phyloP scores from a whole-genome alignment of 2,888 invertebrate genomes.

The Bimastos eiseni region DNA sequence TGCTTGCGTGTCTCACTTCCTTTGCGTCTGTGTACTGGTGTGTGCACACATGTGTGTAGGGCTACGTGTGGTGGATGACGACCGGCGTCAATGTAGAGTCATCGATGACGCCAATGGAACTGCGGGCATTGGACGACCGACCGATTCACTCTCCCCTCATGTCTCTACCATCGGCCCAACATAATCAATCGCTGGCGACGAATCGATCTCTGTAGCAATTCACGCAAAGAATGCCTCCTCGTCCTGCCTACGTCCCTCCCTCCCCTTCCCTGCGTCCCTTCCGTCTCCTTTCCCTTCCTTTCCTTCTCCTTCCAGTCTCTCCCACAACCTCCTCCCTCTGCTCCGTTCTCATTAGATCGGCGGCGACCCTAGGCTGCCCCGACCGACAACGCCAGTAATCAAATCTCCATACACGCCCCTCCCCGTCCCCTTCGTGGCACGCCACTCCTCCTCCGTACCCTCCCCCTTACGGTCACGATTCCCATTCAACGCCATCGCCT shows the following conservation, averaged over 20 bases:
- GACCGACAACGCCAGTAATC: conserved; percentile 17
- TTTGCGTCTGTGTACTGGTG: background rate
- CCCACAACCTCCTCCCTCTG: background rate
- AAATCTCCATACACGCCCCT: background rate
- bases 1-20: background rate
- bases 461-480: background rate
- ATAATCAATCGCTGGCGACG: conserved; percentile 4
- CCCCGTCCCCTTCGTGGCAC: background rate
- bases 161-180: background rate
- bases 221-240: background rate
- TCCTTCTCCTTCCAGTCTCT: background rate
- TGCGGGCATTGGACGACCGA: background rate
- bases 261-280: background rate
- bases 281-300: too few species aligned
- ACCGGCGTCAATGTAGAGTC: background rate
- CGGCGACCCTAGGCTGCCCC: conserved; percentile 7
- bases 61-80: background rate
- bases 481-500: background rate
- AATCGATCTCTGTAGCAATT: background rate
- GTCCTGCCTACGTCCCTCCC: background rate
- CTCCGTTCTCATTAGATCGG: background rate
- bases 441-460: background rate
- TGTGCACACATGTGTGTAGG: too few species aligned
- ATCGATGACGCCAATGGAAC: background rate
- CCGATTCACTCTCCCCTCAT: background rate